Evolutionary conservation across 2,797 vertebrate genomes (phyloP), one percentile per base, ranked within the genome.

Genomic region (Buphagus erythrorhynchus): DNA sequence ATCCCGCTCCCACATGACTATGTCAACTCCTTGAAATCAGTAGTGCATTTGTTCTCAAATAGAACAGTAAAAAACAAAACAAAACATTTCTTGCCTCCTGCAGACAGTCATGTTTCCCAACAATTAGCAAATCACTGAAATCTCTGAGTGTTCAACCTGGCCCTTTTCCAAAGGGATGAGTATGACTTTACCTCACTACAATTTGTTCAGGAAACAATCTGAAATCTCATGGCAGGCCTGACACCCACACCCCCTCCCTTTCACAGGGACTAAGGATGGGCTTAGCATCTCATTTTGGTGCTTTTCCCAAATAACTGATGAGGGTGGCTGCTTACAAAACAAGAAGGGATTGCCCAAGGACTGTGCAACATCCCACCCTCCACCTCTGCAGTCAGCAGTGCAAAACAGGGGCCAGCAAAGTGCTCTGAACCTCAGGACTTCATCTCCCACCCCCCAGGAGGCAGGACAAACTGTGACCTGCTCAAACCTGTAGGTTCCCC

Each of bases 241-340:
- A 38, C 79, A 80, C 65, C 74, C 78, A 88, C 63, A 13, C 8
- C 4, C 18, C 21, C 62, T 92, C 69, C 46, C 33, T 67, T 61
- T 46, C 42, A 51, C 59, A 16, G 54, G 19, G 46, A 6, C 43
- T 75, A 63, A 42, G 31, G 35, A 42, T 10, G 42, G 49, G 33
- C 5, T 96, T 55, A 87, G 79, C 86, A 71, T 91, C 94, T 94
- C 83, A 81, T 46, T 94, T 95, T 81, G 75, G 69, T 72, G 87
- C 45, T 76, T 61, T n/a, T 51, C 58, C 35, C 54, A 84, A 72
- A 58, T 63, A 78, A 18, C 10, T 36, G 38, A 51, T 1, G 9
- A 84, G 35, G 22, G 9, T 22, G 28, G 61, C 6, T 57, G 45
- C 35, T 77, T 3, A 20, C 68, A 26, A 62, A 81, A 28, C 24